A percentile compares a stretch with the other conserved stretches of the same genome.
Conservation (phyloP, 2,113 vertebrate genomes). For the Mugil cephalus region DNA sequence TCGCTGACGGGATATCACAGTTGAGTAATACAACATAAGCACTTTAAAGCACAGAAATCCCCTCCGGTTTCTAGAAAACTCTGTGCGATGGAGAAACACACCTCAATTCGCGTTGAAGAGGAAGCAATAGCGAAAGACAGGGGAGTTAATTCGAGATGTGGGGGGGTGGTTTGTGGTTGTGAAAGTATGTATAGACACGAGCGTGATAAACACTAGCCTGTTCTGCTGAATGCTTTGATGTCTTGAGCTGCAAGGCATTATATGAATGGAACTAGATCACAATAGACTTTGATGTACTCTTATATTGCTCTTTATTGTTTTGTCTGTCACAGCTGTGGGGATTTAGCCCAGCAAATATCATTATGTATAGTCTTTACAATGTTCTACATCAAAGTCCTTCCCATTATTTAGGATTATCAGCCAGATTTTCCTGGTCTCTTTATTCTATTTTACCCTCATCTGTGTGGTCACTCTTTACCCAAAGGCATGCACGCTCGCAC, state of each 20-base stretch:
- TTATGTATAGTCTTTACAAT: constrained; percentile 28
- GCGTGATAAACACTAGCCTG: neutral
- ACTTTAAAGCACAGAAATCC: constrained; percentile 47
- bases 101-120: constrained; percentile 3
- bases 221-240: constrained; percentile 30
- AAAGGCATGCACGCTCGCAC: neutral
- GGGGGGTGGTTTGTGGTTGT: constrained; percentile 44
- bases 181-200: neutral
- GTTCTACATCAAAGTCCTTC: constrained; percentile 56
- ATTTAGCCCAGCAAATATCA: constrained; percentile 5
- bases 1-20: constrained; percentile 45
- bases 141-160: constrained; percentile 41
- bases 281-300: constrained; percentile 56
- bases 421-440: constrained; percentile 20
- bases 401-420: neutral
- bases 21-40: constrained; percentile 31
- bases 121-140: constrained; percentile 51
- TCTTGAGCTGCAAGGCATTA: constrained; percentile 8
- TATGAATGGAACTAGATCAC: constrained; percentile 15
- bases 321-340: constrained; percentile 13
- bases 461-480: constrained; percentile 16
- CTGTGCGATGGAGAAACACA: constrained; percentile 37
- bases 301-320: constrained; percentile 21
- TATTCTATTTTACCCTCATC: constrained; percentile 6
- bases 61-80: constrained; percentile 30